These are phyloP conservation scores for Alitta virens DNA, from an alignment of 2,888 invertebrate genomes.

Conservation along the genomic window DNA sequence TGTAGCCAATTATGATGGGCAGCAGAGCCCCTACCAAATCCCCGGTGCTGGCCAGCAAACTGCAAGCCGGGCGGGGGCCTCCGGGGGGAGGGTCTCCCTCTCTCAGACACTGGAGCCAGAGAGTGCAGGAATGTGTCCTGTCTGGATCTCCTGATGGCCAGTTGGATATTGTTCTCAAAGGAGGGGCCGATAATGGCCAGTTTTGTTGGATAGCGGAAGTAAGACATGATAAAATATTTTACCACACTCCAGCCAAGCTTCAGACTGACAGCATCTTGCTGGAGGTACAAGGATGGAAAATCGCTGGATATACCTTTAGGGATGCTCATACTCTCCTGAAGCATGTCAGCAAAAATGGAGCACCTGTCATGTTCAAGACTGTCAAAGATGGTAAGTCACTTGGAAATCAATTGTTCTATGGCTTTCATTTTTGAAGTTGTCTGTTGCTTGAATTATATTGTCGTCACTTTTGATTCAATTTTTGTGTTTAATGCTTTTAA, in stretches of 20 bases:
- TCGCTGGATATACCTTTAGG: slow-evolving; percentile 63
- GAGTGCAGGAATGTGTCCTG: slow-evolving; percentile 57
- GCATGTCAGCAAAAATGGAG: slow-evolving; percentile 61
- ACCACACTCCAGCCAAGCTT: slow-evolving; percentile 48
- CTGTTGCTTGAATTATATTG: too few species aligned
- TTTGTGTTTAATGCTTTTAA: too few species aligned
- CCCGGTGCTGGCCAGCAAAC: too few species aligned
- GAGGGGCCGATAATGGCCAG: slow-evolving; percentile 60
- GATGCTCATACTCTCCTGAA: slow-evolving; percentile 62
- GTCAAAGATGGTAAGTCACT: slow-evolving; percentile 59
- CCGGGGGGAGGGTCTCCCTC: too few species aligned
- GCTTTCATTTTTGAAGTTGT: too few species aligned
- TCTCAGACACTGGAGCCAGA: slow-evolving; percentile 57
- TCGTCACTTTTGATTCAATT: too few species aligned
- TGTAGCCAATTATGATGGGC: too few species aligned
- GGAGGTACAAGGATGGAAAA: slow-evolving; percentile 63
- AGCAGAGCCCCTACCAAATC: too few species aligned
- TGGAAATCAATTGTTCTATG: too few species aligned
- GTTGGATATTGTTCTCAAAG: slow-evolving; percentile 56
- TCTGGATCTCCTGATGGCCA: slow-evolving; percentile 56
- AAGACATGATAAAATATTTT: slow-evolving; percentile 45
- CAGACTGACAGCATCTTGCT: slow-evolving; percentile 58
- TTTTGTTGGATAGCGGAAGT: slow-evolving; percentile 51
- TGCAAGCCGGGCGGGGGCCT: too few species aligned
- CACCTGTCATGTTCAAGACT: slow-evolving; percentile 61